phyloP scores from a whole-genome alignment of 2,888 invertebrate species.

The Drosophila mulleri region DNA sequence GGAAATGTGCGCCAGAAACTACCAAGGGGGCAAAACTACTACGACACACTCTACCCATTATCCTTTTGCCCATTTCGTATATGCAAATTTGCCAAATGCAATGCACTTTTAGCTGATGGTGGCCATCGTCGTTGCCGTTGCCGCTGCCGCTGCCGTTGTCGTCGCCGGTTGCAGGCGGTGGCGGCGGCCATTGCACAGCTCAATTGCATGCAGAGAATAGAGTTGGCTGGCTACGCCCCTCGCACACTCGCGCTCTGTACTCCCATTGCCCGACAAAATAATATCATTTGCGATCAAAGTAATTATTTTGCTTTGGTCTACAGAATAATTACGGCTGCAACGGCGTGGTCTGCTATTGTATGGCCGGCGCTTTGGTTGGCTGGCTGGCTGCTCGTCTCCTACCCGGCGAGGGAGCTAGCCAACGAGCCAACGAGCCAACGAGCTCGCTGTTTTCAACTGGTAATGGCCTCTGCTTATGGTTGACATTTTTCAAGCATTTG shows the following conservation, averaged over 20 bases:
- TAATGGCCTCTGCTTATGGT: conserved; percentile 64
- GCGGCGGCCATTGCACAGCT: conserved; percentile 70
- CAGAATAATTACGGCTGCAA: conserved; percentile 77
- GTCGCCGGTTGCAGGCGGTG: conserved; percentile 1
- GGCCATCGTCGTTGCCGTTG: conserved; percentile 49
- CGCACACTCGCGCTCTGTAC: conserved; percentile 42
- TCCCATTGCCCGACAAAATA: conserved; percentile 73
- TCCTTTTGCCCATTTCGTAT: conserved; percentile 36
- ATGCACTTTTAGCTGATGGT: conserved; percentile 76
- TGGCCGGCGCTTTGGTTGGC: conserved; percentile 74
- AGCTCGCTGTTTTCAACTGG: conserved; percentile 31
- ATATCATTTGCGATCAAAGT: conserved; percentile 82
- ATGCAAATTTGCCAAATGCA: conserved; percentile 78
- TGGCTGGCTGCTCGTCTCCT: conserved; percentile 43
- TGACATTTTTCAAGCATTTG: conserved; percentile 67
- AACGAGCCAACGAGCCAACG: conserved; percentile 6
- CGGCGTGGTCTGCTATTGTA: conserved; percentile 41
- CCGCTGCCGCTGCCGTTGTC: conserved; percentile 2
- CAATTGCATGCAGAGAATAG: conserved; percentile 66
- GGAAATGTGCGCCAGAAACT: conserved; percentile 39
- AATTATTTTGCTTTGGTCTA: conserved; percentile 81
- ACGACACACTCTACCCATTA: conserved; percentile 6
- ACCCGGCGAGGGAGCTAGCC: conserved; percentile 35
- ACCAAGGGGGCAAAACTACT: conserved; percentile 20
- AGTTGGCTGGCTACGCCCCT: conserved; percentile 52